phyloP scores from a whole-genome alignment of 37 sponge, comb jelly and placozoan species.

The Crambe crambe region DNA sequence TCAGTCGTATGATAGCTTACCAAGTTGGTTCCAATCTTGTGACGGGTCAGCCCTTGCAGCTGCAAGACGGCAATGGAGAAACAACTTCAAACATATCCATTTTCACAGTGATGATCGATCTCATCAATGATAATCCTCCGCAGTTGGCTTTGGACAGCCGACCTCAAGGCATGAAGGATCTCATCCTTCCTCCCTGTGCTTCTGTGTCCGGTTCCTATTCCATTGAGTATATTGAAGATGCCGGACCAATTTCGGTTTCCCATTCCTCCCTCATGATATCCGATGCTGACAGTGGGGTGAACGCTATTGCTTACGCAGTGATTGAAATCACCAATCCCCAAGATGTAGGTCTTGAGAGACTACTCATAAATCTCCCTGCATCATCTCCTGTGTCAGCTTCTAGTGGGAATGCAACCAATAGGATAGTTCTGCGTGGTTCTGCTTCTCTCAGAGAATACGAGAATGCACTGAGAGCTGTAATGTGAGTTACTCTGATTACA shows the following conservation, averaged over 20 bases:
- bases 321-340: slow-evolving; percentile 28
- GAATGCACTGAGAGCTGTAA: slow-evolving; percentile 38
- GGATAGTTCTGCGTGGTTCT: slow-evolving; percentile 34
- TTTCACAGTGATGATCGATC: slow-evolving; percentile 24
- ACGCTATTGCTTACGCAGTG: slow-evolving; percentile 11
- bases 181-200: neutral
- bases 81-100: slow-evolving; percentile 10
- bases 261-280: slow-evolving; percentile 45
- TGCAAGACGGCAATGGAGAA: neutral
- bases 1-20: slow-evolving; percentile 22
- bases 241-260: slow-evolving; percentile 40
- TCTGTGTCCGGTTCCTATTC: slow-evolving; percentile 12
- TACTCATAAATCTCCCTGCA: neutral
- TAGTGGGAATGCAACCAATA: neutral
- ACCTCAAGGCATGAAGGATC: neutral
- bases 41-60: neutral
- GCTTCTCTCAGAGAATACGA: slow-evolving; percentile 25
- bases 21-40: slow-evolving; percentile 37
- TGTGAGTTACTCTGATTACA: slow-evolving; percentile 4
- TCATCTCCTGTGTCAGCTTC: neutral
- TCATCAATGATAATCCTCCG: slow-evolving; percentile 63
- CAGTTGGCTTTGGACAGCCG: slow-evolving; percentile 19
- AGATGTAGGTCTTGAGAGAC: slow-evolving; percentile 22
- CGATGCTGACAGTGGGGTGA: slow-evolving; percentile 58
- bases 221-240: slow-evolving; percentile 46